phyloP scores from a whole-genome alignment of 2,797 vertebrate species.

The Poeciliopsis infans region DNA sequence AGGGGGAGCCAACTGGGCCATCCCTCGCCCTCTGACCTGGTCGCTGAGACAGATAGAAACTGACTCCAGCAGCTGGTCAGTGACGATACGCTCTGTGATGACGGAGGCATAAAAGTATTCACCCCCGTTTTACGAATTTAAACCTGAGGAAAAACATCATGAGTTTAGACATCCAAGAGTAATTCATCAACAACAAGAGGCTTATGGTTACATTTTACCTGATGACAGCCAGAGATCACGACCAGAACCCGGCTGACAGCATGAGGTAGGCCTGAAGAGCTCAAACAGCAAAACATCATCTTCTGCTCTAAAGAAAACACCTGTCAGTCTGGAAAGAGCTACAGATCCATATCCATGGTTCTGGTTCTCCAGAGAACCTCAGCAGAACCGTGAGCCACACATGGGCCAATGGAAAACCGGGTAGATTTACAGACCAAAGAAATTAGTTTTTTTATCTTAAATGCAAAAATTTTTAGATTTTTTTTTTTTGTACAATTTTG shows the following conservation, averaged over 20 bases:
- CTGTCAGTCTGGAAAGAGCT: no score
- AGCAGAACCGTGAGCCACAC: no score
- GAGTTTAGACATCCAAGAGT: neutral
- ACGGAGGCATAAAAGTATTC: neutral
- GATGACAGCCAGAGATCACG: neutral
- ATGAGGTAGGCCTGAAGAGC: neutral
- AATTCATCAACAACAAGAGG: neutral
- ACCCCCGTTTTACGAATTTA: neutral
- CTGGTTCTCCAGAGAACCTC: no score
- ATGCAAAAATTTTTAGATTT: neutral
- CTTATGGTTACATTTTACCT: neutral
- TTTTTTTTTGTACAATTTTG: neutral
- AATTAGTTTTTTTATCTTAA: neutral
- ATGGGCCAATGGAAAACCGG: no score
- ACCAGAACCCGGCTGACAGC: neutral
- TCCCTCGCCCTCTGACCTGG: constrained; percentile 75
- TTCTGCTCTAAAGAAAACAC: no score
- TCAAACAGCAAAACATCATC: neutral
- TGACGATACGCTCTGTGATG: neutral
- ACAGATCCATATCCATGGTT: neutral
- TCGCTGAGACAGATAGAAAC: constrained; percentile 47
- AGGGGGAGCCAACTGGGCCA: constrained; percentile 60
- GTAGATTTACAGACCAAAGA: no score
- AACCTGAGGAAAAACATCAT: neutral
- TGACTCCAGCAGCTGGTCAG: constrained; percentile 48